These are phyloP conservation scores for Melieria crassipennis DNA, from an alignment of 2,888 invertebrate species.

Conservation along the genomic window DNA sequence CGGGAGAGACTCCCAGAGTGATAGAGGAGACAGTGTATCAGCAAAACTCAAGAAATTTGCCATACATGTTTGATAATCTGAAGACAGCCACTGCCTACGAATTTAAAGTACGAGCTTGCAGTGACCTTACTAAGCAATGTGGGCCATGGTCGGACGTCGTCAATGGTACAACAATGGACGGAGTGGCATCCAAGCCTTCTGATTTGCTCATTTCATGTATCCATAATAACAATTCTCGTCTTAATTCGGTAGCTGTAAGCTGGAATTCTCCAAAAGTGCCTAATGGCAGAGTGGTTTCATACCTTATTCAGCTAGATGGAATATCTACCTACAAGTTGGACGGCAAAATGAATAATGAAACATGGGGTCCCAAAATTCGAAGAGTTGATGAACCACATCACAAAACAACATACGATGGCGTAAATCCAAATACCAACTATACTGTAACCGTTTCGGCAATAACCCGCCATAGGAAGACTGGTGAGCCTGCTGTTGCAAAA, in stretches of 20 bases:
- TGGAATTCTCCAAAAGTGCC: slow-evolving; percentile 80
- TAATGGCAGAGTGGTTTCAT: slow-evolving; percentile 82
- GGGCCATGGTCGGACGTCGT: slow-evolving; percentile 81
- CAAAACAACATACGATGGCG: slow-evolving; percentile 70
- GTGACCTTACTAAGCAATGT: slow-evolving; percentile 78
- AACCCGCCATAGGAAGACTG: slow-evolving; percentile 79
- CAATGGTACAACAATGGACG: slow-evolving; percentile 85
- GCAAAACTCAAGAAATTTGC: slow-evolving; percentile 72
- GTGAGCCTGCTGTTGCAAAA: slow-evolving; percentile 71
- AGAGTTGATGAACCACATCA: slow-evolving; percentile 69
- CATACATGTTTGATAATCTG: slow-evolving; percentile 81
- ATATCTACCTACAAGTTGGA: slow-evolving; percentile 69
- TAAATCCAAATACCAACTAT: slow-evolving; percentile 86
- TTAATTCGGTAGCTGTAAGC: slow-evolving; percentile 73
- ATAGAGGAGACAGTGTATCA: slow-evolving; percentile 73
- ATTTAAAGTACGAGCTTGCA: slow-evolving; percentile 84
- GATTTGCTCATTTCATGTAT: slow-evolving; percentile 75
- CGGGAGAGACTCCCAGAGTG: slow-evolving; percentile 67
- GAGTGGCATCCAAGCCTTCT: slow-evolving; percentile 78
- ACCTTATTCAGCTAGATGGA: slow-evolving; percentile 73
- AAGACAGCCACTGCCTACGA: slow-evolving; percentile 82
- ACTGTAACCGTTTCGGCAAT: slow-evolving; percentile 81
- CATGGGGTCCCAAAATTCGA: slow-evolving; percentile 71
- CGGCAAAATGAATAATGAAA: slow-evolving; percentile 67
- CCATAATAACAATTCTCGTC: slow-evolving; percentile 68